Evolutionary conservation across 2,113 vertebrate species (phyloP).

Genomic region (Papio anubis): DNA sequence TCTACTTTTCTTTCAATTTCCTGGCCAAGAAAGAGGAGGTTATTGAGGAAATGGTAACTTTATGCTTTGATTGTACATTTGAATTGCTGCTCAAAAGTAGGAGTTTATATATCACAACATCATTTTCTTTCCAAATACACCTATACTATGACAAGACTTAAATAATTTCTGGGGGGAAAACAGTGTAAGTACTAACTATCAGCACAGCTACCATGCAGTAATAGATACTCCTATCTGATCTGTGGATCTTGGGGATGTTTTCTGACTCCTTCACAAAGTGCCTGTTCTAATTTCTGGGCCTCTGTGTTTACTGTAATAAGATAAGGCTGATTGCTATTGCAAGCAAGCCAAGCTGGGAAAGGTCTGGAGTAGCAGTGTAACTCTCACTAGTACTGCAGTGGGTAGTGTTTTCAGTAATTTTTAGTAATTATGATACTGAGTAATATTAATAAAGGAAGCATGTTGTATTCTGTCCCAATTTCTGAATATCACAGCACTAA

Average conservation of each 20-base stretch:
- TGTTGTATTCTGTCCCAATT: not conserved
- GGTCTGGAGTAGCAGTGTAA: not conserved
- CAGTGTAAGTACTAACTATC: not conserved
- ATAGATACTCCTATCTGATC: not conserved
- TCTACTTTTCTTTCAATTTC: not conserved
- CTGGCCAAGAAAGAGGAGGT: not conserved
- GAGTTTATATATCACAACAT: not conserved
- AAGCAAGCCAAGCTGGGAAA: not conserved
- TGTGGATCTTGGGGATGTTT: not conserved
- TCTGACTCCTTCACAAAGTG: not conserved
- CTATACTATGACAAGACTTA: not conserved
- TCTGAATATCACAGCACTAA: not conserved
- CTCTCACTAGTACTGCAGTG: not conserved
- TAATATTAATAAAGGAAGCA: not conserved
- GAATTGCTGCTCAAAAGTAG: not conserved
- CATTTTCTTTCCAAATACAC: not conserved
- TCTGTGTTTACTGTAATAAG: not conserved
- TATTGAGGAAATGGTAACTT: not conserved
- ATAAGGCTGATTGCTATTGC: not conserved
- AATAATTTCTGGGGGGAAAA: not conserved
- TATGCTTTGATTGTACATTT: not conserved
- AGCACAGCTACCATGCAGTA: not conserved
- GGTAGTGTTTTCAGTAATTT: not conserved
- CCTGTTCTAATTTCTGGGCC: not conserved
- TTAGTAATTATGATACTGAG: not conserved